Evolutionary conservation across 2,888 invertebrate species (phyloP).

Genomic region (Conistra vaccinii): DNA sequence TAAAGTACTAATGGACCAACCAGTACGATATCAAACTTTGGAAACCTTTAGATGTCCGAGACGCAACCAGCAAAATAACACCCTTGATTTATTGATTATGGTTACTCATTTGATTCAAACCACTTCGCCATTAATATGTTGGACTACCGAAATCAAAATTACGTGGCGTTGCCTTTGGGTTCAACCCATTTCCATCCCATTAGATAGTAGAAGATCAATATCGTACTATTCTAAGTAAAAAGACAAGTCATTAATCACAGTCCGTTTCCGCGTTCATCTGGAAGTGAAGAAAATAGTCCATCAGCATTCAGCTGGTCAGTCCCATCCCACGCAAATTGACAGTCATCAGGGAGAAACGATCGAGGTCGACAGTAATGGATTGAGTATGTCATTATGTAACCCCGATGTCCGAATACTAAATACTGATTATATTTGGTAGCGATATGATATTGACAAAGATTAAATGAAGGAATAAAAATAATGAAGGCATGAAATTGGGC

Average conservation of each 20-base stretch:
- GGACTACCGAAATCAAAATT: not conserved
- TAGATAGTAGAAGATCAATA: conserved; percentile 30
- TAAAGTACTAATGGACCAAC: not conserved
- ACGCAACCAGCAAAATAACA: not conserved
- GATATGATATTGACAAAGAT: not conserved
- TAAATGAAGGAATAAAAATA: not conserved
- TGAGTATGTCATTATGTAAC: not conserved
- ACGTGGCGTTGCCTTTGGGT: too few species aligned
- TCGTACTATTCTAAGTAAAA: conserved; percentile 17
- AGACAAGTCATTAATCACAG: conserved; percentile 52
- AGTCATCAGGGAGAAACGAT: conserved; percentile 13
- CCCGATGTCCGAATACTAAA: not conserved
- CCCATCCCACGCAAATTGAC: conserved; percentile 38
- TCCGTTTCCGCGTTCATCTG: conserved; percentile 38
- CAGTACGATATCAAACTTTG: not conserved
- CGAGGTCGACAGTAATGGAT: conserved; percentile 29
- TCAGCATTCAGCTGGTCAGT: conserved; percentile 25
- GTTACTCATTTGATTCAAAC: conserved; percentile 1
- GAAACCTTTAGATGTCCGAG: conserved; percentile 5
- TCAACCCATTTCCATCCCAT: not conserved
- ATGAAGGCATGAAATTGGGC: not conserved
- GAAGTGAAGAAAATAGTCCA: conserved; percentile 17
- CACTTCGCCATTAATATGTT: conserved; percentile 1
- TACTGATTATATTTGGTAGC: not conserved
- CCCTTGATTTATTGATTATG: conserved; percentile 10